A percentile compares a stretch with the other conserved stretches of the same genome.
Evolutionary conservation across 2,888 invertebrate species (phyloP).

Genomic region (Tinea pellionella): DNA sequence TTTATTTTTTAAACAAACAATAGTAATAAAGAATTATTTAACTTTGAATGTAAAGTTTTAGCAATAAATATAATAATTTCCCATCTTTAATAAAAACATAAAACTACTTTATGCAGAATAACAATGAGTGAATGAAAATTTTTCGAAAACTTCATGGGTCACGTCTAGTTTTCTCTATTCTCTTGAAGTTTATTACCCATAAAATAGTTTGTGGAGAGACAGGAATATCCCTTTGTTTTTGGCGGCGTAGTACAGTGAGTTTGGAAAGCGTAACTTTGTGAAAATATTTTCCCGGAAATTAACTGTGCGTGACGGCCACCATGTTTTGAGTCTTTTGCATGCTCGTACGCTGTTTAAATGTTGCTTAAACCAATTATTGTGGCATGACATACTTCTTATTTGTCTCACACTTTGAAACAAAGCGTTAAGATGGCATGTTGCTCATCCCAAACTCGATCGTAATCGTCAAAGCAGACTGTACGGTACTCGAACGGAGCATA

Average conservation of each 20-base stretch:
- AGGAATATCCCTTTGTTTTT: constrained; percentile 35
- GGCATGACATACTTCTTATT: no score
- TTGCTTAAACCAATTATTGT: constrained; percentile 5
- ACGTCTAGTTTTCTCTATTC: constrained; percentile 25
- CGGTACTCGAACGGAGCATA: no score
- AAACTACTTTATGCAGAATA: constrained; percentile 19
- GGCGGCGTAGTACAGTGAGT: constrained; percentile 27
- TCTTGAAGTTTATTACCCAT: constrained; percentile 41
- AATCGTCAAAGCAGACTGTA: no score
- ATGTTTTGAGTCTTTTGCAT: constrained; percentile 24
- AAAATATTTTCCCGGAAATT: constrained; percentile 55
- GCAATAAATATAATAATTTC: not conserved
- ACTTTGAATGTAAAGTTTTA: not conserved
- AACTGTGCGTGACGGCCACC: constrained; percentile 38
- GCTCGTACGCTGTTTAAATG: constrained; percentile 23
- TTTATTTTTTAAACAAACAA: not conserved
- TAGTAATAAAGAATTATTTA: not conserved
- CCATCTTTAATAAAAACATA: not conserved
- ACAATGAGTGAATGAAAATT: constrained; percentile 31
- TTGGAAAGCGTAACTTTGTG: constrained; percentile 46
- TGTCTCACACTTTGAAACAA: not conserved
- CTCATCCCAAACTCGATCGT: no score
- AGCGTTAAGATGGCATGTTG: no score
- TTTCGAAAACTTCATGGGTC: constrained; percentile 30
- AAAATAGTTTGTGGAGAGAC: constrained; percentile 43